Base-by-base conservation (phyloP, 2,797 vertebrate genomes). In the Hippoglossus hippoglossus region DNA sequence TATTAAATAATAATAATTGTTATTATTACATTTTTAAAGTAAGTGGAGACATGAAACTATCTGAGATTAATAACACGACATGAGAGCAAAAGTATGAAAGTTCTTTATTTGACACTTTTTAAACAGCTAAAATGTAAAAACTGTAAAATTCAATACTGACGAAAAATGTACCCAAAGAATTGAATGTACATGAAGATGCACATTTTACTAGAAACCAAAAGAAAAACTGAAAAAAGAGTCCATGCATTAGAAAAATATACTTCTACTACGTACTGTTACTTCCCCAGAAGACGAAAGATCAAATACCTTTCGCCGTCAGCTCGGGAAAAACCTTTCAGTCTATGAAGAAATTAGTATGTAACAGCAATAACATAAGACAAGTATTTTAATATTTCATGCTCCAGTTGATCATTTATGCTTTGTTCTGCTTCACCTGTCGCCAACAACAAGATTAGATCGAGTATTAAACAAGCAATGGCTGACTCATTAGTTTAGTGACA, bases 31-130 rank as follows among this genome's bases (percentile, higher is more conserved):
- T 41, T 3, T 39, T 4, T 39, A 39, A 11, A 39, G 36, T 39
- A 10, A 11, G 36, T 39, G 36, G 36, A 39, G 13, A 39, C 36
- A 39, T 39, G 4, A 39, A 39, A 39, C 36, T 39, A 13, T 11
- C 36, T 11, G 36, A 39, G 41, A 44, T 18, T 5, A 44, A 44
- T 0, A 4, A 54, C 18, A 34, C 3, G 4, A 56, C 5, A n/a
- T 4, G 10, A 19, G 54, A 21, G 19, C 5, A 21, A 39, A 57
- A 36, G 13, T 56, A 78, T 54, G 22, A 80, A 73, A 50, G 16
- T 18, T 44, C 10, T 79, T 83, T 87, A 83, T 86, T 84, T 76
- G 16, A 46, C 51, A 70, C 51, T 25, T 53, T 59, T 24, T 34
- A 54, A 69, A 72, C 46, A 56, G 26, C 49, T 68, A 7, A 63